phyloP scores from a whole-genome alignment of 1,140 invertebrate genomes.

The Papilio dardanus region DNA sequence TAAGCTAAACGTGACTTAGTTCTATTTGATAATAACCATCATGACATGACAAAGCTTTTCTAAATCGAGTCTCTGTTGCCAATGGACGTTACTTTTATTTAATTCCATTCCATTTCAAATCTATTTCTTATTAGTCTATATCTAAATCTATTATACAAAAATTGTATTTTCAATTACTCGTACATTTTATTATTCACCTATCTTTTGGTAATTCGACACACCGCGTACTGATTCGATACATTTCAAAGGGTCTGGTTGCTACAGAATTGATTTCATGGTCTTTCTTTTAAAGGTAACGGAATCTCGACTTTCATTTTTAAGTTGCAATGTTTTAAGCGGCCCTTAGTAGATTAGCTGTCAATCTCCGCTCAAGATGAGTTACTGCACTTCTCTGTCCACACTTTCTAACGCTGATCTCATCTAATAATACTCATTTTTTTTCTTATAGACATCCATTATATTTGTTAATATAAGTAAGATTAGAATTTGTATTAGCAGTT shows the following conservation, averaged over 20 bases:
- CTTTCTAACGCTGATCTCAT: constrained; percentile 61
- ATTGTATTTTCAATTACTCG: background rate
- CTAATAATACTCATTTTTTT: constrained; percentile 58
- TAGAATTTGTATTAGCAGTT: constrained; percentile 39
- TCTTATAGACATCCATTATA: constrained; percentile 44
- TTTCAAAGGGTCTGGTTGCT: background rate
- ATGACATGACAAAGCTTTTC: constrained; percentile 22
- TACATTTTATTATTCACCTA: constrained; percentile 3
- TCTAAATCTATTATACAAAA: background rate
- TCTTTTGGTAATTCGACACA: background rate
- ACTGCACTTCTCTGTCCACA: constrained; percentile 27
- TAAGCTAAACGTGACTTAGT: constrained; percentile 16
- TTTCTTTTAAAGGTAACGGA: constrained; percentile 25
- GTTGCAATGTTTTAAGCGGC: constrained; percentile 36
- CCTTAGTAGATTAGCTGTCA: constrained; percentile 35
- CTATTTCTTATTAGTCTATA: background rate
- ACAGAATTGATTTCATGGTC: constrained; percentile 27
- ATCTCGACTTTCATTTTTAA: constrained; percentile 29
- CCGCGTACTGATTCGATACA: background rate
- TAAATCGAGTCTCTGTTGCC: background rate
- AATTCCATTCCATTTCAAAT: background rate
- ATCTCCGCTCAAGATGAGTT: background rate
- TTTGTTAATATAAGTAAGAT: constrained; percentile 49
- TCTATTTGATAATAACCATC: constrained; percentile 11
- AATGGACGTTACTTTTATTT: constrained; percentile 10